Evolutionary conservation across 2,888 invertebrate genomes (phyloP), one percentile per base, ranked within the genome.

Genomic region (Poecilobothrus nobilitatus): DNA sequence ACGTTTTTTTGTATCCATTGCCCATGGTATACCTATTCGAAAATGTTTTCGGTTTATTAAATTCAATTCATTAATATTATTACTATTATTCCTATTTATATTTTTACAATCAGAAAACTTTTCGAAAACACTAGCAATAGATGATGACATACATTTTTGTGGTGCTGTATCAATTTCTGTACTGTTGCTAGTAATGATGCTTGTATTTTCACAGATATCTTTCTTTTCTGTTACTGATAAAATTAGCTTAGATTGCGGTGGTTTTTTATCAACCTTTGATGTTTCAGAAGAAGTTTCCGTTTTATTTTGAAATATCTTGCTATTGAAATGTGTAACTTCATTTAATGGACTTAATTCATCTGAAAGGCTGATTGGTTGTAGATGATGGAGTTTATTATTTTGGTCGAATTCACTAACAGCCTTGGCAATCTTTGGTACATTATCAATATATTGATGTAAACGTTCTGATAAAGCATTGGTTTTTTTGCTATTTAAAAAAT

Each of bases 1-100:
- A 5, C 84, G 81, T 66, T 86, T 82, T 79, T 77, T 80, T 68
- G 84, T 83, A 71, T 85, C 74, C 62, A 67, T 53, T 67, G 67
- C 15, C 66, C 20, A 37, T 61, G 61, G 20, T 53, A 66, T 37
- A 63, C 33, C 53, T 68, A 68, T 41, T 68, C 67, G 34, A 68
- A 69, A 53, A 4, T 53, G 53, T 10, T 1, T 37, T 37, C 7
- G 37, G 6, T 12, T 18, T 53, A 15, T 3, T 53, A 18, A 53
- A 53, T 53, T 53, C 6, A 53, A 53, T 9, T 53, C 53, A 53
- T 53, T 15, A 18, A 6, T 53, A 53, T 9, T 6, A 18, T 53
- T 18, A n/a, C 15, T 53, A 15, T 18, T 53, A 18, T 53, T 53
- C n/a, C n/a, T n/a, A n/a, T n/a, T n/a, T n/a, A n/a, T n/a, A 44